Evolutionary conservation across 64 coral and sea anemone genomes (phyloP).

Genomic region (Orbicella faveolata): DNA sequence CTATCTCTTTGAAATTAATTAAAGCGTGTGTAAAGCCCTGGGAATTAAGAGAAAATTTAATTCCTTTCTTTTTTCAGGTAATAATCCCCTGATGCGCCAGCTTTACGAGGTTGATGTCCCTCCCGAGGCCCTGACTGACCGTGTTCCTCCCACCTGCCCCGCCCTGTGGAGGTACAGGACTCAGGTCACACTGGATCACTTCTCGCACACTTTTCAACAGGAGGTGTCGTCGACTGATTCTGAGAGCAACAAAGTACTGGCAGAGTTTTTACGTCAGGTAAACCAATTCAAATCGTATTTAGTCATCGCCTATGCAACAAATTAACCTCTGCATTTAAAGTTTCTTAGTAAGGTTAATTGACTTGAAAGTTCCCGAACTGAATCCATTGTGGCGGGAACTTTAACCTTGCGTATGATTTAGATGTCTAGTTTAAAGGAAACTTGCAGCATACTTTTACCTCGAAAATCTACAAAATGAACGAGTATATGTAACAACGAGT

Average conservation of each 20-base stretch:
- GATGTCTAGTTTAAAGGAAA: no score
- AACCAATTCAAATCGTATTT: neutral
- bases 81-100: conserved; percentile 70
- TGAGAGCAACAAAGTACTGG: conserved; percentile 51
- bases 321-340: no score
- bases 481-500: no score
- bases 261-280: conserved; percentile 72
- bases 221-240: conserved; percentile 37
- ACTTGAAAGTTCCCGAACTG: no score
- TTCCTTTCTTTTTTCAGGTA: conserved; percentile 21
- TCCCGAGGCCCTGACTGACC: conserved; percentile 30
- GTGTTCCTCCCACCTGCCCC: conserved; percentile 37
- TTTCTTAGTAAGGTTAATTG: no score
- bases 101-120: conserved; percentile 67
- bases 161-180: conserved; percentile 69
- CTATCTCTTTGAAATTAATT: no score
- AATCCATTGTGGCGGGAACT: no score
- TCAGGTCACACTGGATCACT: conserved; percentile 66
- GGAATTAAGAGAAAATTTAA: neutral
- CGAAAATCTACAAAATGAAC: no score
- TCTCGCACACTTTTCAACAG: conserved; percentile 65
- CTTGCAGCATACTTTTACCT: no score
- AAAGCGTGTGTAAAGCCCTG: no score
- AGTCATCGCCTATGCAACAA: neutral
- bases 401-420: no score